phyloP scores from a whole-genome alignment of 2,888 invertebrate species.

The Melipona beecheii region DNA sequence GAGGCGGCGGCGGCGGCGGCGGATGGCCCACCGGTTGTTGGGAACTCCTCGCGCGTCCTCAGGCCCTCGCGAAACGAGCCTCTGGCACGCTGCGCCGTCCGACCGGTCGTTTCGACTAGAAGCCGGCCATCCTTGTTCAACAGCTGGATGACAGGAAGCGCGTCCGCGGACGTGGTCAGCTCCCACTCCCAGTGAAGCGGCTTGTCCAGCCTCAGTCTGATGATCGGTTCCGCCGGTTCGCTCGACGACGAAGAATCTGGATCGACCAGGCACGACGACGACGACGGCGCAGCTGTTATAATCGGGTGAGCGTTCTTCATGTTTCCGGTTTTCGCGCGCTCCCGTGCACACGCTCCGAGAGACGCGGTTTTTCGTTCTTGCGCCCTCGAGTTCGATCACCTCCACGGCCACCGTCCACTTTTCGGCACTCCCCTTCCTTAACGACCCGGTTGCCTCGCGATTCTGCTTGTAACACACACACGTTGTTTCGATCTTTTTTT shows the following conservation, averaged over 20 bases:
- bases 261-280: slow-evolving; percentile 64
- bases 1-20: slow-evolving; percentile 26
- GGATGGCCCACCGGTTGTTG: slow-evolving; percentile 20
- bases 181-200: slow-evolving; percentile 80
- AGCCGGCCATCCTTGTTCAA: slow-evolving; percentile 78
- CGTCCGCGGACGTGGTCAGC: slow-evolving; percentile 78
- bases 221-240: slow-evolving; percentile 73
- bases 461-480: no score
- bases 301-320: slow-evolving; percentile 76
- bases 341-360: background rate
- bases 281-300: slow-evolving; percentile 58
- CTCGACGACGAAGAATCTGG: slow-evolving; percentile 68
- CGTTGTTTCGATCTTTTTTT: no score
- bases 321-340: slow-evolving; percentile 51
- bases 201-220: slow-evolving; percentile 78
- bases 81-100: slow-evolving; percentile 79
- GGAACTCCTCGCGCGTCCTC: slow-evolving; percentile 73
- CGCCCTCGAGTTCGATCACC: slow-evolving; percentile 32
- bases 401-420: slow-evolving; percentile 4
- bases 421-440: background rate
- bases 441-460: background rate
- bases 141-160: slow-evolving; percentile 77
- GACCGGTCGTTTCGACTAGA: slow-evolving; percentile 78
- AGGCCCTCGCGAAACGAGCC: slow-evolving; percentile 78
- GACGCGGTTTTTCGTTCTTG: background rate